Percentiles rank a stretch among this genome's conserved stretches.
phyloP scores from a whole-genome alignment of 2,113 vertebrate genomes.

The Donacobius atricapilla region DNA sequence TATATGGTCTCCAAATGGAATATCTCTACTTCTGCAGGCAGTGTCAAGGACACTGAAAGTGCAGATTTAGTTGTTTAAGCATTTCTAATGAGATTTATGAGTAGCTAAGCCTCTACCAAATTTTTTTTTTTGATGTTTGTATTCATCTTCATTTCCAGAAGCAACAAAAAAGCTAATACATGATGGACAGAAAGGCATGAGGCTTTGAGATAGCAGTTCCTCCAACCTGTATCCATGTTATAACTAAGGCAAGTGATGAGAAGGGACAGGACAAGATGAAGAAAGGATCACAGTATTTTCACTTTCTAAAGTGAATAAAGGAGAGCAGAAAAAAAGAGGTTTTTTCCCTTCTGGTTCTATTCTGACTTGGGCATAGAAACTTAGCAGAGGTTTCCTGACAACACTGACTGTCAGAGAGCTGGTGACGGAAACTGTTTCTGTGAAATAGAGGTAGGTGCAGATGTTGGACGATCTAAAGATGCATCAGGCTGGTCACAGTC shows the following conservation, averaged over 20 bases:
- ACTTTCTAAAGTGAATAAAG: neutral
- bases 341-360: neutral
- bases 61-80: neutral
- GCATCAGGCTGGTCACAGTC: neutral
- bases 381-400: neutral
- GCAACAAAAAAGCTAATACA: neutral
- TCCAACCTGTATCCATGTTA: neutral
- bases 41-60: neutral
- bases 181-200: neutral
- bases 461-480: neutral
- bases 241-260: neutral
- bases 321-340: neutral
- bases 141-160: neutral
- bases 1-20: neutral
- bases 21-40: neutral
- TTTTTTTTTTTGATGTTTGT: neutral
- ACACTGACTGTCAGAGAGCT: neutral
- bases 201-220: neutral
- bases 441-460: neutral
- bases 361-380: neutral
- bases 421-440: neutral
- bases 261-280: neutral
- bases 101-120: neutral
- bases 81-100: neutral
- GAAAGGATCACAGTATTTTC: neutral